Base-by-base conservation (phyloP, 2,888 invertebrate species). In the Zeuzera pyrina region DNA sequence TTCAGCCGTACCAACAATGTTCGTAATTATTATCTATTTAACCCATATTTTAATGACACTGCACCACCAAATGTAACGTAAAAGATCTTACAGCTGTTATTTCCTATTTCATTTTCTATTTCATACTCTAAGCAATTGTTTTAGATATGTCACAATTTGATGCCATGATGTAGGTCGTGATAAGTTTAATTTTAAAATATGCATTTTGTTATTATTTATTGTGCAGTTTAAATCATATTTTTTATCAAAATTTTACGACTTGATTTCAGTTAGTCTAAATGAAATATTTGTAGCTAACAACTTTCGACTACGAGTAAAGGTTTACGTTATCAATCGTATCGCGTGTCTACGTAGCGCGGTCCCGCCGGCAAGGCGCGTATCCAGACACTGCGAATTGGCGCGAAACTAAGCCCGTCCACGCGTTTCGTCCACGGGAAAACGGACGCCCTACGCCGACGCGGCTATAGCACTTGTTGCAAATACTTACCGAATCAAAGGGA, bases 351-450 rank as follows among this genome's bases (percentile, higher is more conserved):
- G 39, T 32, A n/a, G 24, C 5, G 52, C 49, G 47, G 72, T 68
- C 69, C 72, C 70, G 58, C 54, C 43, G 64, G 67, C 63, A 59
- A 61, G 64, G 53, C 63, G 67, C 48, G 50, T 64, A 63, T 74
- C 66, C 71, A 64, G 62, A 59, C 63, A 78, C 78, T 78, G 76
- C 51, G 56, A 62, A 52, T 66, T 71, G 73, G 70, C 74, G 72
- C 68, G 73, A 74, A 72, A 61, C 55, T 46, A 6, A 19, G 5
- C 19, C 5, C 19, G 8, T 19, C 19, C 19, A 8, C 5, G 5
- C 19, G 19, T 19, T 6, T 6, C 19, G 19, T 6, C 19, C 8
- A 19, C 19, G 5, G 5, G 8, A 19, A 4, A n/a, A n/a, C n/a
- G n/a, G n/a, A n/a, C n/a, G n/a, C n/a, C n/a, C n/a, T n/a, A n/a